phyloP scores from a whole-genome alignment of 2,113 vertebrate species.

The Sakesphorus luctuosus region DNA sequence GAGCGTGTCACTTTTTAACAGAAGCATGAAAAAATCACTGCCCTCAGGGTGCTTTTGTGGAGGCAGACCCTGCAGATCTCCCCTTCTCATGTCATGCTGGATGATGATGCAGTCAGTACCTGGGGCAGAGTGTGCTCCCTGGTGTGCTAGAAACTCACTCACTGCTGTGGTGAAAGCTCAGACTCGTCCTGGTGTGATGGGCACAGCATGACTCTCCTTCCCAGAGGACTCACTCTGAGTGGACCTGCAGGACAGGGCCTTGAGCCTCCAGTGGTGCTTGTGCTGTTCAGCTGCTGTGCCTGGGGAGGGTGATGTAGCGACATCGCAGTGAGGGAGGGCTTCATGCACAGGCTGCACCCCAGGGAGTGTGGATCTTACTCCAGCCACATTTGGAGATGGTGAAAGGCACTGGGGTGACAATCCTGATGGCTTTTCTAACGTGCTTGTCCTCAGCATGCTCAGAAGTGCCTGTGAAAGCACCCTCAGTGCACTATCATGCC shows the following conservation, averaged over 20 bases:
- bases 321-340: not conserved
- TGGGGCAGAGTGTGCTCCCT: not conserved
- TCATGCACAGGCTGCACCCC: not conserved
- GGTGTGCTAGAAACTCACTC: not conserved
- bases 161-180: not conserved
- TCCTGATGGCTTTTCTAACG: not conserved
- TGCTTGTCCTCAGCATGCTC: not conserved
- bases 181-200: not conserved
- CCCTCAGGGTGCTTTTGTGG: not conserved
- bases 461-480: not conserved
- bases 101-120: not conserved
- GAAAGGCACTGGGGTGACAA: not conserved
- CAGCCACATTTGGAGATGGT: not conserved
- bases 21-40: not conserved
- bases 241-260: accelerated
- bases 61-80: not conserved
- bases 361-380: not conserved
- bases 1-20: not conserved
- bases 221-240: no score
- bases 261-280: not conserved
- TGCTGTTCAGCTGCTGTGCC: not conserved
- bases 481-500: accelerated
- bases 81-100: accelerated
- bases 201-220: not conserved
- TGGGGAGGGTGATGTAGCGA: not conserved